A percentile compares a stretch with the other conserved stretches of the same genome.
These are phyloP conservation scores for Xanthorhoe spadicearia DNA, from an alignment of 2,888 invertebrate species.

Conservation along the genomic window DNA sequence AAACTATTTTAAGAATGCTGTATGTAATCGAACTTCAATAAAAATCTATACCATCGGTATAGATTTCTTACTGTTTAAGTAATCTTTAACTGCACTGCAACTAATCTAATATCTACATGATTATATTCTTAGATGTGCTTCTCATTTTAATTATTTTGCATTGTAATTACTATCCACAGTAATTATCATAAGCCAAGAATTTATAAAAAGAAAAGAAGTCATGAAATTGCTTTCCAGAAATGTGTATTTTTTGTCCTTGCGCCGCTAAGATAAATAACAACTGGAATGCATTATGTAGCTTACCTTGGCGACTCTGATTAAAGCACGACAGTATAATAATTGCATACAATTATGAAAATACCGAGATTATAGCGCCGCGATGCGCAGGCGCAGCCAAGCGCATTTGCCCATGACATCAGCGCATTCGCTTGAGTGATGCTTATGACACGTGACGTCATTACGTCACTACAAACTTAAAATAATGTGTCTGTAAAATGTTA, in stretches of 20 bases:
- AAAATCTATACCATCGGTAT: too few relatives aligned
- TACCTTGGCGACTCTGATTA: slow-evolving; percentile 24
- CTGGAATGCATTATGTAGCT: slow-evolving; percentile 17
- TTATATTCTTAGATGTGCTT: too few relatives aligned
- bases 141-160: too few relatives aligned
- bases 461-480: slow-evolving; percentile 8
- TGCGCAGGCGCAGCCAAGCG: slow-evolving; percentile 41
- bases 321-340: slow-evolving; percentile 22
- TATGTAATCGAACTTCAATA: too few relatives aligned
- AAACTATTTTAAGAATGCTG: too few relatives aligned
- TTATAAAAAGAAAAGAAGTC: too few relatives aligned
- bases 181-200: too few relatives aligned
- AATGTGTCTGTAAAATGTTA: background rate
- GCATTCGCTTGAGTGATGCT: slow-evolving; percentile 17
- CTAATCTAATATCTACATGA: too few relatives aligned
- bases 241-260: background rate
- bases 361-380: slow-evolving; percentile 30
- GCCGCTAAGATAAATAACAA: slow-evolving; percentile 14
- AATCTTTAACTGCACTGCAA: too few relatives aligned
- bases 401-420: slow-evolving; percentile 41
- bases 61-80: too few relatives aligned
- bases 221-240: too few relatives aligned
- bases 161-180: too few relatives aligned
- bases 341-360: slow-evolving; percentile 32
- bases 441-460: slow-evolving; percentile 24